These are phyloP conservation scores for Xenopus borealis DNA, from an alignment of 2,113 vertebrate genomes.

Conservation along the genomic window DNA sequence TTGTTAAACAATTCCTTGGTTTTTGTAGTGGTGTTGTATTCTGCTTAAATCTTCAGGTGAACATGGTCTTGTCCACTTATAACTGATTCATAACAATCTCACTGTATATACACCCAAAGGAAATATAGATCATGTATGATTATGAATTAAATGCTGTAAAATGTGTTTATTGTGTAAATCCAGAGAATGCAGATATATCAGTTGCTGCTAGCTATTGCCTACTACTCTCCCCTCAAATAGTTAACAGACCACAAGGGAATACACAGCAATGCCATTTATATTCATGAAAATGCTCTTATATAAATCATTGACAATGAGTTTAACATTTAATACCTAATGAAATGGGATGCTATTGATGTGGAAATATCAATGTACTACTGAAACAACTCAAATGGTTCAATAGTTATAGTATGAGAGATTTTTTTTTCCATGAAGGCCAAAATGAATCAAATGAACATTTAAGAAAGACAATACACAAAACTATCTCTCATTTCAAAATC, in stretches of 20 bases:
- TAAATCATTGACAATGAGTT: conserved; percentile 48
- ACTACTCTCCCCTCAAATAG: conserved; percentile 31
- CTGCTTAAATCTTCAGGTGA: too few species aligned
- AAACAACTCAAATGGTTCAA: conserved; percentile 25
- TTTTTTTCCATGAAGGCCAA: conserved; percentile 5
- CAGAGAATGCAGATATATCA: too few species aligned
- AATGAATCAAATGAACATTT: conserved; percentile 15
- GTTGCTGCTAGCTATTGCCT: too few species aligned
- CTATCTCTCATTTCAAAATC: too few species aligned
- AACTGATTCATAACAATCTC: too few species aligned
- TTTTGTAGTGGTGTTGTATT: too few species aligned
- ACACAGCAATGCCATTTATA: conserved; percentile 40
- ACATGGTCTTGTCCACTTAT: too few species aligned
- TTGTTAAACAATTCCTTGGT: too few species aligned
- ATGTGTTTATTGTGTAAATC: too few species aligned
- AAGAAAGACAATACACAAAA: not conserved
- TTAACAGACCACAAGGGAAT: conserved; percentile 34
- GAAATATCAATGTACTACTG: conserved; percentile 44
- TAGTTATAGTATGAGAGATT: not conserved
- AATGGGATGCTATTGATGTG: conserved; percentile 40
- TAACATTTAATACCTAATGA: conserved; percentile 47
- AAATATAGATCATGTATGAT: too few species aligned
- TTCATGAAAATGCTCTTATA: conserved; percentile 41
- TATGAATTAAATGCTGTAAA: too few species aligned
- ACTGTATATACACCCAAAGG: too few species aligned